Evolutionary conservation across 2,888 invertebrate species (phyloP), one percentile per base, ranked within the genome.

Genomic region (Hirtodrosophila confusa): DNA sequence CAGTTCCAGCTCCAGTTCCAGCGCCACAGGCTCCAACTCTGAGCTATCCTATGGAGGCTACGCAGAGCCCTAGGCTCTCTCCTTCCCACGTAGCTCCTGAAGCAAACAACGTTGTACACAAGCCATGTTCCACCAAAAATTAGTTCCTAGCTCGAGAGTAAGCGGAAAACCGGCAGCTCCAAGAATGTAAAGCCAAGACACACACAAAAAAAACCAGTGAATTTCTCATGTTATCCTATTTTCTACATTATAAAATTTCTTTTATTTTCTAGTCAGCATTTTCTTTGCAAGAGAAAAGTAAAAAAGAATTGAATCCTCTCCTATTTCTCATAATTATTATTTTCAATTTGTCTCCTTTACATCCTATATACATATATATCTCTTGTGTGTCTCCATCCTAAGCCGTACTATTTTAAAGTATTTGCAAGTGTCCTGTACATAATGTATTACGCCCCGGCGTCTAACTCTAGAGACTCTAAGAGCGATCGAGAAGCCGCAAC

Each of bases 41-140:
- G 60, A 85, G 71, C 71, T 86, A 61, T 79, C 82, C 83, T 75
- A 86, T 31, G 72, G 69, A 56, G 73, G 78, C 60, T 90, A 85
- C 45, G 78, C 83, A 23, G 89, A 90, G 70, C 88, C 89, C 53
- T 89, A 79, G 53, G 64, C 68, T 17, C 17, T 17, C 17, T 17
- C 17, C 17, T 17, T 17, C 17, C 66, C 49, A 17, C 33, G 9
- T 9, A 31, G 7, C n/a, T 24, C 29, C 24, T 33, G n/a, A 47
- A 35, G 40, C 9, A 29, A 39, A 44, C 49, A 70, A 56, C 55
- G 47, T 53, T 61, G 48, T 64, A 69, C 56, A 75, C 71, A 65
- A 83, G 89, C 88, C 89, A 90, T 90, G 82, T 85, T 86, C 86
- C 88, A 90, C 91, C 91, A 91, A 91, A 91, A 90, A 91, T 90